Conservation (phyloP, 1,140 invertebrate species). For the Planococcus citri region DNA sequence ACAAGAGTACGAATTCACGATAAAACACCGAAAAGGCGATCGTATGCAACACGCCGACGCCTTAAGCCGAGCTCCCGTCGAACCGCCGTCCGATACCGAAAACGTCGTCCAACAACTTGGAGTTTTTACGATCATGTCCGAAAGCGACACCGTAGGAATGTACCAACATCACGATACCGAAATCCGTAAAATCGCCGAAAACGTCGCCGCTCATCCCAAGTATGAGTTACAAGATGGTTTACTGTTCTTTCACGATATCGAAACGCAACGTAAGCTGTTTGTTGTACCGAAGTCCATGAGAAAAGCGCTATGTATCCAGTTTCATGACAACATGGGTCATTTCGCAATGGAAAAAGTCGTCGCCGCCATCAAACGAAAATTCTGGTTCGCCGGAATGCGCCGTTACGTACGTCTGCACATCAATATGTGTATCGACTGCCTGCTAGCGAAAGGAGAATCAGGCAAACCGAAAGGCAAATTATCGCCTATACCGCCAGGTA, state of each 20-base stretch:
- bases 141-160: neutral
- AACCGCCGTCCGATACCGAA: neutral
- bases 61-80: slow-evolving; percentile 28
- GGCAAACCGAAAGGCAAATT: slow-evolving; percentile 24
- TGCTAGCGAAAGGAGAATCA: slow-evolving; percentile 25
- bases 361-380: neutral
- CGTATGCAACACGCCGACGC: slow-evolving; percentile 33
- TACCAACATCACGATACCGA: neutral
- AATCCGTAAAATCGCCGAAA: neutral
- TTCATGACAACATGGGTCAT: neutral
- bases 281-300: slow-evolving; percentile 10
- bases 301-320: neutral
- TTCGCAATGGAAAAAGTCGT: neutral
- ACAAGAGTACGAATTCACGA: slow-evolving; percentile 28
- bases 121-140: neutral
- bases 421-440: slow-evolving; percentile 25
- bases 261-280: neutral
- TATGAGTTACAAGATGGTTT: slow-evolving; percentile 13
- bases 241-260: neutral
- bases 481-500: slow-evolving; percentile 22
- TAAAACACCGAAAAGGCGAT: slow-evolving; percentile 29
- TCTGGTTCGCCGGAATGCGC: slow-evolving; percentile 25
- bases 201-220: neutral
- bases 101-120: neutral
- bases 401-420: slow-evolving; percentile 26